A percentile compares a stretch with the other conserved stretches of the same genome.
Conservation (phyloP, 2,113 vertebrate genomes). For the Turdus rufiventris region DNA sequence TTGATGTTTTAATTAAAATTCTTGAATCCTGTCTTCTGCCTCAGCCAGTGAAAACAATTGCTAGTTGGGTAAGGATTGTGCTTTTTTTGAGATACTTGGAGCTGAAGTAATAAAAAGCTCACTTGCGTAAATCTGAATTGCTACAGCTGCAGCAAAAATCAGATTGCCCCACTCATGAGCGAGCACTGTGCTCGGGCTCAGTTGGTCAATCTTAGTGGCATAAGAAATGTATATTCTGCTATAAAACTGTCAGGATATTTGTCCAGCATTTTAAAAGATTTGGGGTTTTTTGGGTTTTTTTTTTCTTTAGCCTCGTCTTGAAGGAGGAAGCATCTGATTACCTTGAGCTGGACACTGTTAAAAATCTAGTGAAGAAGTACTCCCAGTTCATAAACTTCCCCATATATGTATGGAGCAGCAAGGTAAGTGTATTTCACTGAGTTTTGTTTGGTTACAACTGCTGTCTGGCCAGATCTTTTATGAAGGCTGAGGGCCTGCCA, state of each 20-base stretch:
- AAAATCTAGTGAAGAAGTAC: conserved; percentile 95
- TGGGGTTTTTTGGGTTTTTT: not conserved
- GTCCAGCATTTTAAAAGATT: not conserved
- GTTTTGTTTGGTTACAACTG: not conserved
- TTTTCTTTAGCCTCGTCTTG: conserved; percentile 82
- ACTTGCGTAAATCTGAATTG: not conserved
- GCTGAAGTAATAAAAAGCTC: not conserved
- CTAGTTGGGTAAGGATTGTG: not conserved
- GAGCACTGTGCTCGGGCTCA: not conserved
- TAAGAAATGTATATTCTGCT: not conserved
- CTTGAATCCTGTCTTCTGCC: not conserved
- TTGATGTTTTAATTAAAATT: not conserved
- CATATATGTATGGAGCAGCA: conserved; percentile 98
- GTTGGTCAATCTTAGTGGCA: not conserved
- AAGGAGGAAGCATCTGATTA: conserved; percentile 98
- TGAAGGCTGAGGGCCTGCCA: not conserved
- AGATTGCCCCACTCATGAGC: not conserved
- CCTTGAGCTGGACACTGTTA: conserved; percentile 96
- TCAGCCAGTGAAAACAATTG: not conserved
- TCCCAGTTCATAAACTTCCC: conserved; percentile 99
- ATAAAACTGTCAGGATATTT: not conserved
- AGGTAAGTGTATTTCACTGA: conserved; percentile 72
- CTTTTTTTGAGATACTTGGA: not conserved
- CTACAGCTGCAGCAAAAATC: not conserved
- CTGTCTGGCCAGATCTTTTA: not conserved